Percentiles rank a stretch among this genome's conserved stretches.
Conservation (phyloP, 2,113 vertebrate genomes). For the Triplophysa dalaica region DNA sequence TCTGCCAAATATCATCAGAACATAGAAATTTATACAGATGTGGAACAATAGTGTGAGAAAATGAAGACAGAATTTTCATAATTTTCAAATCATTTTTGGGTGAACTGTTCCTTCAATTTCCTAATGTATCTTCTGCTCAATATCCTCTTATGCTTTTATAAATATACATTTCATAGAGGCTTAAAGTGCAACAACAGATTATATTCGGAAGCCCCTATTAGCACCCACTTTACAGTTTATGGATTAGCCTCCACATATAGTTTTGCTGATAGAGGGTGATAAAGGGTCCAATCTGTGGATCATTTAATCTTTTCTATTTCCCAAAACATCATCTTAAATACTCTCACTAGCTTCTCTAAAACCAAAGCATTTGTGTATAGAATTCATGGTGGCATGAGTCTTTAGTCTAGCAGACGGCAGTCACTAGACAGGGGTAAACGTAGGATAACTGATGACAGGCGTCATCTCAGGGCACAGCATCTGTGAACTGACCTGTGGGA, state of each 20-base stretch:
- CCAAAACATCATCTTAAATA: too few relatives aligned
- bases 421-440: slow-evolving; percentile 10
- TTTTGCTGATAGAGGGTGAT: too few relatives aligned
- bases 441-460: slow-evolving; percentile 41
- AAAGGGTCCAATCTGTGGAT: background rate
- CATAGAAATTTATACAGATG: too few relatives aligned
- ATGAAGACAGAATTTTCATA: too few relatives aligned
- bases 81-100: too few relatives aligned
- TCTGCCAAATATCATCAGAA: too few relatives aligned
- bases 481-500: slow-evolving; percentile 23
- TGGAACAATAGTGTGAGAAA: too few relatives aligned
- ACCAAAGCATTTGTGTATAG: background rate
- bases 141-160: background rate
- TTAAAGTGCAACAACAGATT: background rate
- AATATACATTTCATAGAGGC: background rate
- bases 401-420: background rate
- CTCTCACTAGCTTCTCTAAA: background rate
- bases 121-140: too few relatives aligned
- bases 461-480: slow-evolving; percentile 25
- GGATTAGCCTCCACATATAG: too few relatives aligned
- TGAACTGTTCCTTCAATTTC: too few relatives aligned
- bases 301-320: background rate
- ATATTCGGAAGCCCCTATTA: background rate
- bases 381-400: slow-evolving; percentile 2
- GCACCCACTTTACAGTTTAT: background rate